These are phyloP conservation scores for Kradibia gibbosae DNA, from an alignment of 1,140 invertebrate genomes.

Conservation along the genomic window DNA sequence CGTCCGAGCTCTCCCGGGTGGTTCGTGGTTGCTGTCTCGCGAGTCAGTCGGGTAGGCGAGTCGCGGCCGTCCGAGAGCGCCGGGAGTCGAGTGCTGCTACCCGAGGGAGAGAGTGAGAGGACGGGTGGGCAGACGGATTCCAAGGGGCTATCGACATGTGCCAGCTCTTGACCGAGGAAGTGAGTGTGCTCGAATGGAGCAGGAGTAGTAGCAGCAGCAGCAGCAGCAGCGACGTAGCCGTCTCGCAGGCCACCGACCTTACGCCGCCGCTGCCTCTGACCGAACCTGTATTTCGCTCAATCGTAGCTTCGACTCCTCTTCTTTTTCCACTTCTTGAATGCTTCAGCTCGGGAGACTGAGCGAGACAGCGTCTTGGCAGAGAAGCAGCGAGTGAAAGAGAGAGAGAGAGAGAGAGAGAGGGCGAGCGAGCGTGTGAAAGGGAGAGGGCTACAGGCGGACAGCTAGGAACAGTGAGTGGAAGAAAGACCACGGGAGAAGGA, in stretches of 20 bases:
- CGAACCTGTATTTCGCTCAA: conserved; percentile 57
- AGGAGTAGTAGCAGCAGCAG: conserved; percentile 27
- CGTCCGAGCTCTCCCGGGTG: not conserved
- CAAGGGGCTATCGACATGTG: conserved; percentile 40
- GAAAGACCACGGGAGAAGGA: conserved; percentile 11
- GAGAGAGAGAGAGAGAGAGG: conserved; percentile 16
- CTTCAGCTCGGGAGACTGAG: too few relatives aligned
- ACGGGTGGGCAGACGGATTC: conserved; percentile 1
- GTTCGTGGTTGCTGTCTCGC: not conserved
- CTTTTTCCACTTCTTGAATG: conserved; percentile 40
- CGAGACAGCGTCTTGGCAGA: too few relatives aligned
- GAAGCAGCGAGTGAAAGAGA: conserved; percentile 4
- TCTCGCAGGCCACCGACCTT: conserved; percentile 59
- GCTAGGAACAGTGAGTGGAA: too few relatives aligned
- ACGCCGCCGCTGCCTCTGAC: conserved; percentile 53
- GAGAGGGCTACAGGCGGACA: too few relatives aligned
- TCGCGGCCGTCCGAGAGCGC: not conserved
- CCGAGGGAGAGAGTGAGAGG: not conserved
- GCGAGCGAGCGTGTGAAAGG: conserved; percentile 21
- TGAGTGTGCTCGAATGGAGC: not conserved
- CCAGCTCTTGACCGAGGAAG: conserved; percentile 23
- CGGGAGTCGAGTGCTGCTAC: not conserved
- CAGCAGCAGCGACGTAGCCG: conserved; percentile 34
- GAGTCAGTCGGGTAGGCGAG: not conserved
- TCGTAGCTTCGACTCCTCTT: conserved; percentile 38